A percentile compares a stretch with the other conserved stretches of the same genome.
Conservation (phyloP, 2,113 vertebrate species). For the Osmerus eperlanus region DNA sequence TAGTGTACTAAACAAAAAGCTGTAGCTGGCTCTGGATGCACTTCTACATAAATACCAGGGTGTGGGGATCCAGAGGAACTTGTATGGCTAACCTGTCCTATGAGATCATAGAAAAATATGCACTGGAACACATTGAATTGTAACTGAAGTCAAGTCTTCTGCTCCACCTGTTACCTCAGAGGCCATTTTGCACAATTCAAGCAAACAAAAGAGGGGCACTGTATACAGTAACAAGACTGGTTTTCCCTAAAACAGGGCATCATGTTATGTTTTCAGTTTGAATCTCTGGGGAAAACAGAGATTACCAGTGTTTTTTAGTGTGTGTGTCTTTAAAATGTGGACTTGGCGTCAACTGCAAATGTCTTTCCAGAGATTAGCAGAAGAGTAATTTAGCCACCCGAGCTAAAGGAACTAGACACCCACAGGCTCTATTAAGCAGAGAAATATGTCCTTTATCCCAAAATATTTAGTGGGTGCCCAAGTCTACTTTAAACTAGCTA, state of each 20-base stretch:
- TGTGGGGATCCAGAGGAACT: neutral
- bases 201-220: neutral
- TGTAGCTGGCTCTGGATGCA: neutral
- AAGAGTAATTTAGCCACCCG: too few species aligned
- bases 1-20: neutral
- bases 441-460: too few species aligned
- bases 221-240: neutral
- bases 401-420: too few species aligned
- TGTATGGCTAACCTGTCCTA: neutral
- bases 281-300: neutral
- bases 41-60: neutral
- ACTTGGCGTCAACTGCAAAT: too few species aligned
- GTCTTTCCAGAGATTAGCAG: too few species aligned
- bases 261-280: neutral
- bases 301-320: neutral
- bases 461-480: too few species aligned
- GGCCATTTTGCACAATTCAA: constrained; percentile 19
- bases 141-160: neutral
- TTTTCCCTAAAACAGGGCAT: neutral
- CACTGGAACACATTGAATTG: neutral
- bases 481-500: too few species aligned
- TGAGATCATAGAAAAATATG: neutral
- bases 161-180: neutral
- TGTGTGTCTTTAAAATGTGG: neutral
- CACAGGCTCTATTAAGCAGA: too few species aligned